Evolutionary conservation across 2,888 invertebrate species (phyloP).

Genomic region (Leucophenga montana): DNA sequence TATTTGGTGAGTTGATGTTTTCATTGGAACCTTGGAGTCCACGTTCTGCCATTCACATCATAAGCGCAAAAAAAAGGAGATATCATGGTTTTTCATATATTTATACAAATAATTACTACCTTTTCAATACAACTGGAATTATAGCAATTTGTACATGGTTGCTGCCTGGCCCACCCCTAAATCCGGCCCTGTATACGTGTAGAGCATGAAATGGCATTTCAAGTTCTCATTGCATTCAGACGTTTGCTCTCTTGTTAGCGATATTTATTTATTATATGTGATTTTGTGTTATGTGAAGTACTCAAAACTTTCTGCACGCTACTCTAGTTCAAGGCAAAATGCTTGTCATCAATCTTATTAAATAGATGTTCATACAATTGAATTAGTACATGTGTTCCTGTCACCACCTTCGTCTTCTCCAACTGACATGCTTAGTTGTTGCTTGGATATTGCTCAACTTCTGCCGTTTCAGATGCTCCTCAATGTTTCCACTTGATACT

Average conservation of each 20-base stretch:
- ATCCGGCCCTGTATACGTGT: neutral
- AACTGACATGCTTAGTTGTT: slow-evolving; percentile 4
- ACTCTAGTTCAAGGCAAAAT: slow-evolving; percentile 3
- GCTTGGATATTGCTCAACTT: slow-evolving; percentile 9
- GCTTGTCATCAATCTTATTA: slow-evolving; percentile 69
- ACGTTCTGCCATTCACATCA: too few species aligned
- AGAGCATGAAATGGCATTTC: neutral
- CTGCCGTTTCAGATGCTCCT: neutral
- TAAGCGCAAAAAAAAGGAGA: too few species aligned
- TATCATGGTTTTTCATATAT: too few species aligned
- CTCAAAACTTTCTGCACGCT: neutral
- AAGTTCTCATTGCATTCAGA: neutral
- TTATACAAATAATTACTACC: too few species aligned
- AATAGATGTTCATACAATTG: slow-evolving; percentile 70
- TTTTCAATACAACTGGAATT: too few species aligned
- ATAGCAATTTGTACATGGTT: too few species aligned
- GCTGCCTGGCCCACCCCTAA: too few species aligned
- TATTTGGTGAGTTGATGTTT: too few species aligned
- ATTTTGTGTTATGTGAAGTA: neutral
- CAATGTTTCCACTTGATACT: slow-evolving; percentile 46
- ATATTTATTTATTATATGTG: slow-evolving; percentile 24
- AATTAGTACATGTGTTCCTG: slow-evolving; percentile 68
- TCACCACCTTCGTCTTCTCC: slow-evolving; percentile 48
- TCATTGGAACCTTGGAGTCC: too few species aligned
- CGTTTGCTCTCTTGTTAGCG: slow-evolving; percentile 27